A percentile compares a stretch with the other conserved stretches of the same genome.
Evolutionary conservation across 2,797 vertebrate species (phyloP).

Genomic region (Phalloptychus januarius): DNA sequence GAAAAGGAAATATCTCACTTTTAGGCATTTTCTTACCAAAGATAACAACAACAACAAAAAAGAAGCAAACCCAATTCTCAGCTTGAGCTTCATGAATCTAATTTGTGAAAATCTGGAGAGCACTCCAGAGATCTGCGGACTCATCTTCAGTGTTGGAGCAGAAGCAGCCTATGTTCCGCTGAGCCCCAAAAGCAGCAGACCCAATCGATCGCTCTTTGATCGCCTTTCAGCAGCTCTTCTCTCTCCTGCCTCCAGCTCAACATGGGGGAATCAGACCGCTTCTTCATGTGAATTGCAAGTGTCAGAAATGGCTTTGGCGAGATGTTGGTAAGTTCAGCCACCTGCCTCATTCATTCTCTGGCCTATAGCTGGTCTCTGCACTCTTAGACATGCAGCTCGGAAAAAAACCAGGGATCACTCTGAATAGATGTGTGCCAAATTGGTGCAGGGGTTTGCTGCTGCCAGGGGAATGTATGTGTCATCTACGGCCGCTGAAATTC

Average conservation of each 20-base stretch:
- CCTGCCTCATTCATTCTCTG: constrained; percentile 45
- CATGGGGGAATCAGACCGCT: constrained; percentile 40
- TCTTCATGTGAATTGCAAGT: constrained; percentile 64
- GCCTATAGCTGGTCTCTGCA: constrained; percentile 32
- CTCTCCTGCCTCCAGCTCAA: constrained; percentile 57
- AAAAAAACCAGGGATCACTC: constrained; percentile 39
- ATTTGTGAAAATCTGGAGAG: constrained; percentile 24
- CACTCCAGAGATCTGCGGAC: constrained; percentile 23
- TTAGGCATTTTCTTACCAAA: background rate
- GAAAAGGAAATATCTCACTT: background rate
- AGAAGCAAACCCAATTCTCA: constrained; percentile 20
- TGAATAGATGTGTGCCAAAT: constrained; percentile 47
- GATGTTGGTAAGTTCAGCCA: constrained; percentile 55
- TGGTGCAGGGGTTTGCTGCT: constrained; percentile 43
- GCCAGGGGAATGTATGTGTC: constrained; percentile 60
- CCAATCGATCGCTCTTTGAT: constrained; percentile 71
- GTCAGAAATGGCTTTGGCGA: constrained; percentile 61
- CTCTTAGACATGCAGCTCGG: constrained; percentile 20
- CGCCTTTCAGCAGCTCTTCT: constrained; percentile 42
- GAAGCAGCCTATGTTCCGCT: constrained; percentile 42
- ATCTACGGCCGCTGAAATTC: constrained; percentile 51
- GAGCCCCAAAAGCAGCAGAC: constrained; percentile 47
- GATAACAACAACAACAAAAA: background rate
- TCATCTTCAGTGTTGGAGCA: constrained; percentile 37
- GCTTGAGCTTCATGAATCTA: constrained; percentile 29